These are phyloP conservation scores for Sphaerophoria rueppellii DNA, from an alignment of 2,888 invertebrate genomes.

Conservation along the genomic window DNA sequence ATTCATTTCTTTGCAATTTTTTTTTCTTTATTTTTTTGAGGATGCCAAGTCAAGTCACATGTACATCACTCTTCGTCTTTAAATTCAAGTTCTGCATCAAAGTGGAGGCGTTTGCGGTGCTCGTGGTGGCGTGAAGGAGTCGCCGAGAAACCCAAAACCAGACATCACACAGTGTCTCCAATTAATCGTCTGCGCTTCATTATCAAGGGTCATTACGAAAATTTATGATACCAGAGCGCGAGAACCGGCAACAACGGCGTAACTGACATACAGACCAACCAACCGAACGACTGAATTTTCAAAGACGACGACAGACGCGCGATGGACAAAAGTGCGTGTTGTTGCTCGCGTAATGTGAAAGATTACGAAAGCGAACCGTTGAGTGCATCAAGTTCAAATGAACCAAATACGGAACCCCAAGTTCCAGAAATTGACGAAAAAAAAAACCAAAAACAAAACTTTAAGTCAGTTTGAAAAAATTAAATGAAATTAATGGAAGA, in stretches of 20 bases:
- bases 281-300: neutral
- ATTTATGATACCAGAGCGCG: constrained; percentile 58
- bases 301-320: neutral
- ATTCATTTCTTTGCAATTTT: neutral
- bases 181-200: constrained; percentile 72
- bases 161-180: constrained; percentile 51
- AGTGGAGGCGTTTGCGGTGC: constrained; percentile 3
- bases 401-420: constrained; percentile 63
- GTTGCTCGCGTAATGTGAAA: constrained; percentile 59
- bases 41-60: constrained; percentile 22
- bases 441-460: constrained; percentile 17
- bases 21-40: constrained; percentile 1
- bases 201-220: constrained; percentile 71
- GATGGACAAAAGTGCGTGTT: constrained; percentile 60
- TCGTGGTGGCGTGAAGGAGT: constrained; percentile 6
- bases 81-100: constrained; percentile 31
- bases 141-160: constrained; percentile 32
- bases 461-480: constrained; percentile 52
- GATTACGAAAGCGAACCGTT: constrained; percentile 65
- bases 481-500: constrained; percentile 69
- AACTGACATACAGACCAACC: neutral
- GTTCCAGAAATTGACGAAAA: constrained; percentile 43
- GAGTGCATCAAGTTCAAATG: constrained; percentile 57
- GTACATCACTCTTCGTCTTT: constrained; percentile 12
- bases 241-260: constrained; percentile 13